Base-by-base conservation (phyloP, 2,888 invertebrate species). In the Incurvaria masculella region DNA sequence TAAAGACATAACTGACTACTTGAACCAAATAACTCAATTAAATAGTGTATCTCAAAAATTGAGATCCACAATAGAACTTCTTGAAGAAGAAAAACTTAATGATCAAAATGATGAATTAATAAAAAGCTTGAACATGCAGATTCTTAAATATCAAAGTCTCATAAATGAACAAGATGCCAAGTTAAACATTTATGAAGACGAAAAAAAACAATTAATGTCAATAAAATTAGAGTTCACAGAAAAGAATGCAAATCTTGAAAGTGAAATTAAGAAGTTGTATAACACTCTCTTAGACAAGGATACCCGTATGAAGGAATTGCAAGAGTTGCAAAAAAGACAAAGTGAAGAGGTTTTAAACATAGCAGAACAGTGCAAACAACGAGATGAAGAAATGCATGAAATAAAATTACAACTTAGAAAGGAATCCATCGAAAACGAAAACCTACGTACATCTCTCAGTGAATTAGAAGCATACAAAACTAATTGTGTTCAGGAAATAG, bases 371-470 rank as follows among this genome's bases (percentile, higher is more conserved):
- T 70, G 80, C 45, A 76, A 81, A 63, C 76, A 80, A 53, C 70
- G 81, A 45, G 78, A 82, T 65, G 72, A 81, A 64, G 76, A 82
- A 71, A 79, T 80, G 52, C 76, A 81, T 54, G 62, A 74, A 75
- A 68, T 70, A 42, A 69, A 83, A 54, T 62, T 83, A 46, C 71
- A 80, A 45, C 62, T 82, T 42, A 70, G 81, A 64, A 72, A 85
- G 68, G 80, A 82, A 55, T 80, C 84, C 1, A 84, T 87, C 45
- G 80, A 81, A 50, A 80, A 84, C 50, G 81, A 88, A 55, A 85
- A 84, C 55, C 64, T 88, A 53, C 84, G 84, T 51, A 74, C 74
- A 41, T 79, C 71, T 52, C 66, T 88, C 52, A 66, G 79, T 46
- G 81, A 82, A 51, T 76, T 80, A 56, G 74, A 83, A 48, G 72